phyloP scores from a whole-genome alignment of 2,888 invertebrate genomes.

The Drosophila anomelani region DNA sequence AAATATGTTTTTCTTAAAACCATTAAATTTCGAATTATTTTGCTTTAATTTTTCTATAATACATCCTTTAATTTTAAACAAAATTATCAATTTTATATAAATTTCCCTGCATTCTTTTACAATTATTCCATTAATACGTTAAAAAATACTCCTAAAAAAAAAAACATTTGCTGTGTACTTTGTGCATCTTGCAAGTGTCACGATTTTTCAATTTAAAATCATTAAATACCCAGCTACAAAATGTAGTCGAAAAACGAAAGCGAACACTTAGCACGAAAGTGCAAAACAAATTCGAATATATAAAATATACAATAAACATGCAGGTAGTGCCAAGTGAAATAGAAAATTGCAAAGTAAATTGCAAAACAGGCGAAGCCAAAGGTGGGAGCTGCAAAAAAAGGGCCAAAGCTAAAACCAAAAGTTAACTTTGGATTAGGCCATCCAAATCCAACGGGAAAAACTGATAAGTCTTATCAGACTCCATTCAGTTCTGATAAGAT shows the following conservation, averaged over 20 bases:
- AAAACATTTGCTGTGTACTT: background rate
- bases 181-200: conserved; percentile 6
- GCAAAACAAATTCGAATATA: conserved; percentile 19
- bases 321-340: conserved; percentile 18
- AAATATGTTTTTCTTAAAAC: background rate
- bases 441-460: conserved; percentile 20
- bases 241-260: conserved; percentile 18
- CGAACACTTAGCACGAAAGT: conserved; percentile 31
- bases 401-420: background rate
- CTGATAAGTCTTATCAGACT: conserved; percentile 30
- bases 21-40: background rate
- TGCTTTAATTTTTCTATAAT: background rate
- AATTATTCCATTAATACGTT: background rate
- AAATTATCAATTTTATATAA: background rate
- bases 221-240: background rate
- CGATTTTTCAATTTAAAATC: conserved; percentile 27
- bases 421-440: conserved; percentile 9
- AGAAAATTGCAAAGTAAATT: conserved; percentile 6
- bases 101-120: background rate
- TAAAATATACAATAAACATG: conserved; percentile 1
- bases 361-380: background rate
- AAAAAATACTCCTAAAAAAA: background rate
- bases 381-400: conserved; percentile 8
- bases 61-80: no score
- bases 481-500: conserved; percentile 21